Conservation (phyloP, 2,113 vertebrate species). For the Suricata suricatta region DNA sequence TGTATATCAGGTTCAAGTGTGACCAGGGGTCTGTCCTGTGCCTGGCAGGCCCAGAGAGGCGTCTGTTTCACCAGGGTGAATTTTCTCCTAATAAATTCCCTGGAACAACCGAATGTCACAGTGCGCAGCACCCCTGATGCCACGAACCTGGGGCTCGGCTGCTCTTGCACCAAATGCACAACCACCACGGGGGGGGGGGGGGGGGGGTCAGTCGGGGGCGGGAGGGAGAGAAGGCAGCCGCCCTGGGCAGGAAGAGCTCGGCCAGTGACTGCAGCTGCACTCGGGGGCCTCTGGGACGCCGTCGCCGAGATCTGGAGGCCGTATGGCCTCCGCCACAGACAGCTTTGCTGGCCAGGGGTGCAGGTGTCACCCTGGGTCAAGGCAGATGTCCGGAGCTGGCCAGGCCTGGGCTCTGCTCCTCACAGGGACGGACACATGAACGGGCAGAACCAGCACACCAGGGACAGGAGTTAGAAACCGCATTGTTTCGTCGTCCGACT, state of each 20-base stretch:
- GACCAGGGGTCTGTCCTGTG: accelerated
- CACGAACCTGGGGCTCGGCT: background rate
- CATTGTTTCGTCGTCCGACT: too few species aligned
- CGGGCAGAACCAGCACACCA: background rate
- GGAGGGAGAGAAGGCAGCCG: background rate
- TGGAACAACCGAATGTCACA: accelerated
- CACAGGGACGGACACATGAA: background rate
- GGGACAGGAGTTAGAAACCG: background rate
- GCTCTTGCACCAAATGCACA: too few species aligned
- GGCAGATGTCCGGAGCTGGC: background rate
- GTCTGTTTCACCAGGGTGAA: background rate
- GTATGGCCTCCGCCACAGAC: background rate
- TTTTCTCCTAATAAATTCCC: background rate
- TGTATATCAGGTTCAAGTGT: accelerated
- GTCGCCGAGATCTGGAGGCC: background rate
- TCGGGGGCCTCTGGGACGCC: background rate
- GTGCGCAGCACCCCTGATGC: accelerated
- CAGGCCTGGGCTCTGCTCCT: background rate
- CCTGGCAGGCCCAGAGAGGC: background rate
- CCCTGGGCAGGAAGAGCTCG: background rate
- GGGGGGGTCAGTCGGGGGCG: background rate
- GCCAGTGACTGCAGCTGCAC: background rate
- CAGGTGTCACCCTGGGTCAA: background rate
- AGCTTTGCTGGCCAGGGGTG: background rate
- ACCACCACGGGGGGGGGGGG: accelerated